phyloP scores from a whole-genome alignment of 2,888 invertebrate genomes.

The Lasius fuliginosus region DNA sequence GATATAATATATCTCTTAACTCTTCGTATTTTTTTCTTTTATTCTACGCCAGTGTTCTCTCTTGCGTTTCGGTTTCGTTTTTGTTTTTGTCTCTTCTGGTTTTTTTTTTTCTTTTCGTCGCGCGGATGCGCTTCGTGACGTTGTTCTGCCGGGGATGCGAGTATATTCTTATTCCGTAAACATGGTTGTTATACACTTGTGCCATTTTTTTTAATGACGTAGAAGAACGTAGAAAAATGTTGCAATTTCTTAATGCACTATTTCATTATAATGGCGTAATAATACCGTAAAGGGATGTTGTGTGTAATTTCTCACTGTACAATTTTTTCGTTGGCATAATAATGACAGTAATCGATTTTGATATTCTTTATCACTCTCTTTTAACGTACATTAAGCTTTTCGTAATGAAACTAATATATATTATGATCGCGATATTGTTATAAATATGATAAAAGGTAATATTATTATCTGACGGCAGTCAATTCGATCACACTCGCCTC shows the following conservation, averaged over 20 bases:
- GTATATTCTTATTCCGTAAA: neutral
- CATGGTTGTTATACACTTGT: neutral
- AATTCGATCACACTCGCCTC: neutral
- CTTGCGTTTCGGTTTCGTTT: conserved; percentile 55
- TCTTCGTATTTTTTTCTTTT: conserved; percentile 49
- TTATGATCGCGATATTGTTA: neutral
- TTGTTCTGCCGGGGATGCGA: conserved; percentile 44
- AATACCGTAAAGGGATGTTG: neutral
- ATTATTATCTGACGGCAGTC: neutral
- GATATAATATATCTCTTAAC: conserved; percentile 50
- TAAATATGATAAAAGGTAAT: neutral
- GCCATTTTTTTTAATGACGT: neutral
- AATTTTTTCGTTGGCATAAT: neutral
- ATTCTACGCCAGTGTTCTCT: conserved; percentile 59
- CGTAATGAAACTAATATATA: neutral
- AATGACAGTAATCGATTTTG: neutral
- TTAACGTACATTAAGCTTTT: neutral
- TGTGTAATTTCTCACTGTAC: neutral
- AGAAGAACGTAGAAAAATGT: neutral
- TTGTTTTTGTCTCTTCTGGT: conserved; percentile 29
- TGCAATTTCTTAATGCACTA: neutral
- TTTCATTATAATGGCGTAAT: neutral
- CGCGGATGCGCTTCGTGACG: conserved; percentile 58
- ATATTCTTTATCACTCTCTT: neutral
- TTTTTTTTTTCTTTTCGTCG: conserved; percentile 34